Percentiles rank a stretch among this genome's conserved stretches.
These are phyloP conservation scores for Meteorus cinctellus DNA, from an alignment of 2,888 invertebrate genomes.

Conservation along the genomic window DNA sequence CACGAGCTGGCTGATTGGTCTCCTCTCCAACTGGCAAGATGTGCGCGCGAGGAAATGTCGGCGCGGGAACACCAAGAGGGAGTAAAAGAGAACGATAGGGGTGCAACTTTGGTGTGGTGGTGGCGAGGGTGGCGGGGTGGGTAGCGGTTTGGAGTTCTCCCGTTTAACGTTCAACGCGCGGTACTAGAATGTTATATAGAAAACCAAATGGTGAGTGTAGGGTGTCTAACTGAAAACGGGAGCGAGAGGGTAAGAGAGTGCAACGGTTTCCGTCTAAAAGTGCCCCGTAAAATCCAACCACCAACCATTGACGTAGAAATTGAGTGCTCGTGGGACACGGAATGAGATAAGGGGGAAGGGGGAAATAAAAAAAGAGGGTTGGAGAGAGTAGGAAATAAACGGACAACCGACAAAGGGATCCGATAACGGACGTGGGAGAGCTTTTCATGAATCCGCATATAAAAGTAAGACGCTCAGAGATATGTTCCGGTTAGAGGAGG, in stretches of 20 bases:
- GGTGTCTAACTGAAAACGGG: constrained; percentile 30
- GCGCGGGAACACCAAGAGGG: neutral
- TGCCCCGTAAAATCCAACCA: constrained; percentile 45
- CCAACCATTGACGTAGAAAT: constrained; percentile 42
- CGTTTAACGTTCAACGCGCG: constrained; percentile 20
- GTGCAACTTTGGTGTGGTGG: neutral
- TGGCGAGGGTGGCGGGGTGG: neutral
- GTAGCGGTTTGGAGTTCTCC: constrained; percentile 2
- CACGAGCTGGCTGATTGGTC: constrained; percentile 68
- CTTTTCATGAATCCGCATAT: constrained; percentile 37
- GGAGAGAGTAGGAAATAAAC: constrained; percentile 27
- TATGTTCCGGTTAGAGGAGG: neutral
- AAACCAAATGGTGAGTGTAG: constrained; percentile 27
- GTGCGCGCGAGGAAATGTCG: constrained; percentile 36
- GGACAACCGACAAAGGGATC: constrained; percentile 46
- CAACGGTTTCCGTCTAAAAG: constrained; percentile 44
- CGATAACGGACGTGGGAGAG: constrained; percentile 39
- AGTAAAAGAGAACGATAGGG: constrained; percentile 10
- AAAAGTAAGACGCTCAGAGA: constrained; percentile 5
- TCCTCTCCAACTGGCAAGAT: constrained; percentile 55
- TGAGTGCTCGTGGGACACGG: constrained; percentile 35
- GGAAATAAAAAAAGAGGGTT: neutral
- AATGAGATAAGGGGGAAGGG: constrained; percentile 35
- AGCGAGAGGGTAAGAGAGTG: constrained; percentile 25
- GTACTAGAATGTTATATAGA: constrained; percentile 4